These are phyloP conservation scores for Crambe crambe DNA, from an alignment of 37 sponge, comb jelly and placozoan species.

Conservation along the genomic window DNA sequence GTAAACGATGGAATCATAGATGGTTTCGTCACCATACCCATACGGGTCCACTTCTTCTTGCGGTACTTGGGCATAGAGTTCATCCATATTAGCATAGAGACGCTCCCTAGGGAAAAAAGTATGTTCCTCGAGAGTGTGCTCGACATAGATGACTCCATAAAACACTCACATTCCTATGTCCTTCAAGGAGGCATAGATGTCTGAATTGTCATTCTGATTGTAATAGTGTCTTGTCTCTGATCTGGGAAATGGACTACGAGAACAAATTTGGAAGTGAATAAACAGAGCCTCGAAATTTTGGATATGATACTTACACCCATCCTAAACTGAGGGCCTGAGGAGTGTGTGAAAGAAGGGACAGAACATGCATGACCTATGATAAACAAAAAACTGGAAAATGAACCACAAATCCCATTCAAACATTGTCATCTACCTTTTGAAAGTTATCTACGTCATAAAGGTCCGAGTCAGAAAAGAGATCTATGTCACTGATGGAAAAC, in stretches of 20 bases:
- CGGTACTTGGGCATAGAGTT: conserved; percentile 34
- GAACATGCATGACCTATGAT: conserved; percentile 59
- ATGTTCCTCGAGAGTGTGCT: not conserved
- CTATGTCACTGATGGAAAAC: conserved; percentile 47
- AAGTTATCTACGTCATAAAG: conserved; percentile 85
- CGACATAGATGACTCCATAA: not conserved
- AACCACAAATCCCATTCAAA: not conserved
- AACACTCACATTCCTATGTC: conserved; percentile 42
- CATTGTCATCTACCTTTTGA: conserved; percentile 51
- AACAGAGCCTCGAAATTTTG: no score
- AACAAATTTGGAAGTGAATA: not conserved
- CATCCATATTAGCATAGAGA: conserved; percentile 52
- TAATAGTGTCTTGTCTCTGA: conserved; percentile 34
- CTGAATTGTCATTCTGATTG: conserved; percentile 12
- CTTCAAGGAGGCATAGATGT: conserved; percentile 60
- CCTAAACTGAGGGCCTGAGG: conserved; percentile 62
- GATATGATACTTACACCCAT: conserved; percentile 65
- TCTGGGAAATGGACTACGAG: conserved; percentile 45
- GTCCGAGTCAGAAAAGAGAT: conserved; percentile 75
- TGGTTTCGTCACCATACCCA: conserved; percentile 79
- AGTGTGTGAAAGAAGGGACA: conserved; percentile 70
- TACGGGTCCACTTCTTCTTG: conserved; percentile 63
- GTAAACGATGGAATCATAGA: conserved; percentile 64
- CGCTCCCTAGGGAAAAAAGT: conserved; percentile 10
- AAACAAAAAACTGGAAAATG: not conserved